A percentile compares a stretch with the other conserved stretches of the same genome.
Evolutionary conservation across 2,888 invertebrate genomes (phyloP).

Genomic region (Acanthoscelides obtectus): DNA sequence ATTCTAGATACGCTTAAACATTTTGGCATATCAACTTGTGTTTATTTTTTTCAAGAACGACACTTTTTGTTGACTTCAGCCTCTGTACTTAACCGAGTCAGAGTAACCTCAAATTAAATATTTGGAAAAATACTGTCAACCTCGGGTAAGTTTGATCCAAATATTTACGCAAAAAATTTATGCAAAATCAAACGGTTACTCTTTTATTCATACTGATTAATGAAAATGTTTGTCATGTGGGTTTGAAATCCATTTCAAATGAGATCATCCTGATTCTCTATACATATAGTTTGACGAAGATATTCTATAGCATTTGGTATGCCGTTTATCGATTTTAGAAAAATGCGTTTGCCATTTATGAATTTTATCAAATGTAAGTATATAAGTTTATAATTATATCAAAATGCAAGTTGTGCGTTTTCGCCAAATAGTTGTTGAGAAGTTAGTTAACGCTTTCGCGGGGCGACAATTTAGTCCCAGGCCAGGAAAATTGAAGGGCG

Average conservation of each 20-base stretch:
- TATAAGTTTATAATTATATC: constrained; percentile 41
- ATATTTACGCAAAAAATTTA: too few species aligned
- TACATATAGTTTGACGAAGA: background rate
- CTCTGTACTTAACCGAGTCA: too few species aligned
- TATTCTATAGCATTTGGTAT: constrained; percentile 3
- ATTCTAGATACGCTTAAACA: background rate
- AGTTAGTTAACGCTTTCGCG: constrained; percentile 46
- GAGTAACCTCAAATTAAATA: too few species aligned
- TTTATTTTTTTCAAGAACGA: too few species aligned
- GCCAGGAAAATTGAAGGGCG: constrained; percentile 33
- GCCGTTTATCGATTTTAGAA: constrained; percentile 46
- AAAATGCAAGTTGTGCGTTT: constrained; percentile 45
- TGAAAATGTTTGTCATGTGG: background rate
- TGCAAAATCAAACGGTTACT: too few species aligned
- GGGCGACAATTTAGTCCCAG: constrained; percentile 30
- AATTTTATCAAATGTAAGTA: constrained; percentile 45
- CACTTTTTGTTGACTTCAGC: too few species aligned
- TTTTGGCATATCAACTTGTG: background rate
- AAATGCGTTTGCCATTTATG: constrained; percentile 44
- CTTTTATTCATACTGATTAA: too few species aligned
- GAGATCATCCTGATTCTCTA: background rate
- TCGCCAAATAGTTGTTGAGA: constrained; percentile 48
- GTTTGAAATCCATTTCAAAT: background rate
- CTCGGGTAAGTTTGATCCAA: too few species aligned
- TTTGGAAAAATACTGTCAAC: too few species aligned